Evolutionary conservation across 1,140 invertebrate species (phyloP).

Genomic region (Zaprionus inermis): DNA sequence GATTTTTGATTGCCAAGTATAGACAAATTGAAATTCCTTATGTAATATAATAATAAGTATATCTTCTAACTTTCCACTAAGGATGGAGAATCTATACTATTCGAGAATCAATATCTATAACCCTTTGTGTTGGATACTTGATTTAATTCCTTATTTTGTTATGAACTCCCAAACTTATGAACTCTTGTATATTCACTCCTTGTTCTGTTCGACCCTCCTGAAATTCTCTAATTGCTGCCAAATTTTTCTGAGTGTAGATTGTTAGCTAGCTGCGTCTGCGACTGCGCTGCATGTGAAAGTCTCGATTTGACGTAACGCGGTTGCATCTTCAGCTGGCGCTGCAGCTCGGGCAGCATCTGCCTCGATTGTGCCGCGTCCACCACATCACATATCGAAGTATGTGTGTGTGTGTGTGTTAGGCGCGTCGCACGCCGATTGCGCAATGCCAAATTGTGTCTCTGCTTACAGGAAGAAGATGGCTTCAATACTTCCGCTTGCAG

Average conservation of each 20-base stretch:
- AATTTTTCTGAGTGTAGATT: conserved; percentile 14
- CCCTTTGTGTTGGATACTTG: no score
- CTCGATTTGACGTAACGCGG: conserved; percentile 62
- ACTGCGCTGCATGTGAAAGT: conserved; percentile 42
- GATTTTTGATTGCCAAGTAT: no score
- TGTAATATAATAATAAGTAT: no score
- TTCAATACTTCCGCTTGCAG: conserved; percentile 53
- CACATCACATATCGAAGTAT: conserved; percentile 45
- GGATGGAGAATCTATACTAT: no score
- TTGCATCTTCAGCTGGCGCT: conserved; percentile 59
- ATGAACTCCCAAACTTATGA: no score
- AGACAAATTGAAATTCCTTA: no score
- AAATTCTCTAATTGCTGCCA: not conserved
- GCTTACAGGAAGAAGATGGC: conserved; percentile 68
- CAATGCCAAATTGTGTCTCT: conserved; percentile 64
- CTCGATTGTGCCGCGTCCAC: no score
- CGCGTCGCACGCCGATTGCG: conserved; percentile 58
- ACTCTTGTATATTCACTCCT: no score
- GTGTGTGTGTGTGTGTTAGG: conserved; percentile 42
- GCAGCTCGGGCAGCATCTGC: conserved; percentile 9
- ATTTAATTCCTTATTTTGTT: no score
- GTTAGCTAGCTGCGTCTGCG: conserved; percentile 1
- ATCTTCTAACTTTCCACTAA: no score
- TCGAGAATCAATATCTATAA: no score
- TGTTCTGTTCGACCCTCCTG: not conserved